Evolutionary conservation across 2,888 invertebrate genomes (phyloP).

Genomic region (Andrena minutula): DNA sequence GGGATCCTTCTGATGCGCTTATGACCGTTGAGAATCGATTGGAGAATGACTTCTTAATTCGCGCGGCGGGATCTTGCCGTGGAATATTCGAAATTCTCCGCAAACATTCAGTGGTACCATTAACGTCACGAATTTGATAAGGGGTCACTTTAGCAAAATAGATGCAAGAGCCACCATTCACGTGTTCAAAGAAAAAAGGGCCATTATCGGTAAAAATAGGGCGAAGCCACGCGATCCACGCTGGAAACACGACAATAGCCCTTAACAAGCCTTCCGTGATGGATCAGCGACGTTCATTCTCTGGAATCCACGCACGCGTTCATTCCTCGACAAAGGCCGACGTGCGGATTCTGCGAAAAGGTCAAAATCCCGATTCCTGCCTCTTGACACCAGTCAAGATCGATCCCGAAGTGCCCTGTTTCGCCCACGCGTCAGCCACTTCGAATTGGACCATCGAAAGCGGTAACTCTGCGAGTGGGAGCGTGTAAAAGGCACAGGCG

Average conservation of each 20-base stretch:
- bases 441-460: not conserved
- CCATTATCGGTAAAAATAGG: not conserved
- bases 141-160: not conserved
- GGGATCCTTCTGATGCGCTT: conserved; percentile 76
- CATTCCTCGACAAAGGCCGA: conserved; percentile 45
- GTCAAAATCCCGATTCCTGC: conserved; percentile 18
- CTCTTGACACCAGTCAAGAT: conserved; percentile 51
- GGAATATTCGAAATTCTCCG: not conserved
- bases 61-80: not conserved
- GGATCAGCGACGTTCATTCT: conserved; percentile 72
- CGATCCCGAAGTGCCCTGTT: conserved; percentile 52
- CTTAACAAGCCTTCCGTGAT: conserved; percentile 76
- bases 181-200: not conserved
- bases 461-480: not conserved
- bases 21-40: conserved; percentile 81
- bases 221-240: not conserved
- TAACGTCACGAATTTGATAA: not conserved
- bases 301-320: conserved; percentile 59
- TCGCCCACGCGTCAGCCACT: conserved; percentile 42
- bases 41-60: conserved; percentile 80
- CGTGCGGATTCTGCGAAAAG: conserved; percentile 42
- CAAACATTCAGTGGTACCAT: not conserved
- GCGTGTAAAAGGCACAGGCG: not conserved
- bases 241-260: conserved; percentile 67
- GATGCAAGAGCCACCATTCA: not conserved